A percentile compares a stretch with the other conserved stretches of the same genome.
Conservation (phyloP, 1,140 invertebrate genomes). For the Tetragnatha versicolor region DNA sequence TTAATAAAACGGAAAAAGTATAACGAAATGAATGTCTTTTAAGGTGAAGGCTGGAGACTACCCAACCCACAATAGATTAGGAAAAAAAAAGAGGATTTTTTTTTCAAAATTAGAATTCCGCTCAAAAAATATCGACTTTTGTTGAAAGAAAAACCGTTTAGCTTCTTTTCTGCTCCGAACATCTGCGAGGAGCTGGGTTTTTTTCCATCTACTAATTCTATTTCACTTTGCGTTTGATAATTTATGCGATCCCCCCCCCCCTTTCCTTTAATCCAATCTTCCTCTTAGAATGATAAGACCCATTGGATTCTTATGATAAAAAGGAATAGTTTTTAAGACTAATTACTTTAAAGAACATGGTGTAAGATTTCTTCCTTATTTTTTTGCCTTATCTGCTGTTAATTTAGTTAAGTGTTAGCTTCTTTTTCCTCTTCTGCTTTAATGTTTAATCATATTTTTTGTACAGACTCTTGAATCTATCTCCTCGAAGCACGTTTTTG, state of each 20-base stretch:
- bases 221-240: slow-evolving; percentile 19
- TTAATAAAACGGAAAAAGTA: too few species aligned
- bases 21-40: too few species aligned
- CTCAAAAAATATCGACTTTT: too few species aligned
- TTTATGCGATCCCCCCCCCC: slow-evolving; percentile 19
- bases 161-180: too few species aligned
- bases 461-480: too few species aligned
- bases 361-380: slow-evolving; percentile 13
- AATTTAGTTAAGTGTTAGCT: slow-evolving; percentile 31
- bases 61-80: too few species aligned
- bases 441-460: too few species aligned
- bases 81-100: too few species aligned
- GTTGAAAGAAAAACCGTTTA: too few species aligned
- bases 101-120: too few species aligned
- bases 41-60: too few species aligned
- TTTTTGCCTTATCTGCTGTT: background rate
- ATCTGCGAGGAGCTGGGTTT: background rate
- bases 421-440: background rate
- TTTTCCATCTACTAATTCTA: slow-evolving; percentile 27
- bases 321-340: slow-evolving; percentile 28
- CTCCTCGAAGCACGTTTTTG: too few species aligned
- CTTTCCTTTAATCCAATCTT: background rate
- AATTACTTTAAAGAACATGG: slow-evolving; percentile 41
- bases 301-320: slow-evolving; percentile 28
- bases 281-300: slow-evolving; percentile 5